Conservation (phyloP, 2,797 vertebrate species). For the Onychomys leucogaster region DNA sequence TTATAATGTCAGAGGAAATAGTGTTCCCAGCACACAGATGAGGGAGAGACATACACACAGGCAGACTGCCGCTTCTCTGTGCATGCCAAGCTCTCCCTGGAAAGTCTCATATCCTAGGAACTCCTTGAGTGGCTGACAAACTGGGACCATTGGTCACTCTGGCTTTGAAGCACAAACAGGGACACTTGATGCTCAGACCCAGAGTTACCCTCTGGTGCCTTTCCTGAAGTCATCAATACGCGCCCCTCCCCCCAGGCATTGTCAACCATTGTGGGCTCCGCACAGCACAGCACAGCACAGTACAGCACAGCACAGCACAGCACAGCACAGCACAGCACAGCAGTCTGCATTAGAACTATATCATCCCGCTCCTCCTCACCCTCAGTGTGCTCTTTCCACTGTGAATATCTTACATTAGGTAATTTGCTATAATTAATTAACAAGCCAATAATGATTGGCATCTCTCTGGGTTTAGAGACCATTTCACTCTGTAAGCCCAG, state of each 20-base stretch:
- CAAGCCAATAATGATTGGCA: neutral
- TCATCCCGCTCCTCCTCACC: neutral
- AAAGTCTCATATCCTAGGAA: too few species aligned
- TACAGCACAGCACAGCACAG: too few species aligned
- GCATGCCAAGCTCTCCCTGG: too few species aligned
- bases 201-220: neutral
- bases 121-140: neutral
- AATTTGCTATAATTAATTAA: neutral
- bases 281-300: neutral
- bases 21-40: neutral
- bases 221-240: neutral
- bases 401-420: neutral
- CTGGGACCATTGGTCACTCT: neutral
- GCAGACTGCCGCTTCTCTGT: neutral
- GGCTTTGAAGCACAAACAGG: neutral
- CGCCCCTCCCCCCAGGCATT: too few species aligned
- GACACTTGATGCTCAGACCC: neutral
- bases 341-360: neutral
- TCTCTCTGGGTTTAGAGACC: neutral
- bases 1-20: neutral
- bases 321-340: neutral
- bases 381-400: neutral
- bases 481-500: neutral
- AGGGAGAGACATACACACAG: neutral
- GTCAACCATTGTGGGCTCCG: neutral